Base-by-base conservation (phyloP, 2,113 vertebrate genomes). In the Dascyllus trimaculatus region DNA sequence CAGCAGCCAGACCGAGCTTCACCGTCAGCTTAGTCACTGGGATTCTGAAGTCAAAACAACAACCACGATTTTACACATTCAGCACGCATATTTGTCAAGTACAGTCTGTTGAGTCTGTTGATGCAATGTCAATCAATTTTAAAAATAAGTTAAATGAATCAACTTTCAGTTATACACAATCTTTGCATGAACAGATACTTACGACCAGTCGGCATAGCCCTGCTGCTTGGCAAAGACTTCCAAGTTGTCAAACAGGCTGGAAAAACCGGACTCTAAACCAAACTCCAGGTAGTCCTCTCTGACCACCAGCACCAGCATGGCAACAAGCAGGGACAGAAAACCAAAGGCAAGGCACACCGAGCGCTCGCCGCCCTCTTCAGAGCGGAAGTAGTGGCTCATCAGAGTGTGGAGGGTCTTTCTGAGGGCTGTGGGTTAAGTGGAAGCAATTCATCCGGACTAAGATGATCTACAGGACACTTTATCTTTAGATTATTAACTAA, bases 271-370 rank as follows among this genome's bases (percentile, higher is more conserved):
- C 81, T 98, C 96, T 0, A 99, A 95, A 48, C 98, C 98, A 0
- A 99, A 98, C 92, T 99, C 98, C 70, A 99, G 91, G 57, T 94
- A 95, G 24, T 98, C 96, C 86, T 99, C 98, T 0, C 91, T 93
- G 45, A 98, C 91, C 46, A 97, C 95, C 78, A 98, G 94, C 60
- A 96, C 95, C 77, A 97, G 76, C 98, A 99, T 97, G 85, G 97
- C 97, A 11, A 99, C 89, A 0, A 99, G 95, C 57, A 99, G 95
- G 81, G 95, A 97, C 67, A 98, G 88, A 80, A 97, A 96, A 75
- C 96, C 96, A 0, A 96, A 98, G 76, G 94, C 93, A 18, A 99
- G 94, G 91, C 98, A 99, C 61, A 99, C 97, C 0, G 98, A 97
- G 61, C 98, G 96, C 93, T 99, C 98, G 0, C 98, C 98, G 0